phyloP scores from a whole-genome alignment of 2,797 vertebrate species.

The Acanthurus lineatus region DNA sequence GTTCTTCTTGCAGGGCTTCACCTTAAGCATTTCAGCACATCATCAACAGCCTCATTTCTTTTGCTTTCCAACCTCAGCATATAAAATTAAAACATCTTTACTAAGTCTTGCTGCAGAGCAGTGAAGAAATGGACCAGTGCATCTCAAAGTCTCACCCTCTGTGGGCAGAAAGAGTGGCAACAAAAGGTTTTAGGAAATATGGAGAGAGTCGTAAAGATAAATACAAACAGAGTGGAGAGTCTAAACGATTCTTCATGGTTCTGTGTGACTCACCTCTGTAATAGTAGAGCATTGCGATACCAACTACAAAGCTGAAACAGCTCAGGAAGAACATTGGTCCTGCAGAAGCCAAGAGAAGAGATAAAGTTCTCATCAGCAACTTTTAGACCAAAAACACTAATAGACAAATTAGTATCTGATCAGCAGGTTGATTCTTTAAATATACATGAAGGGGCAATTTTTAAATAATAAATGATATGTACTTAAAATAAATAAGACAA shows the following conservation, averaged over 20 bases:
- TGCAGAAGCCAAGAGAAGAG: slow-evolving; percentile 39
- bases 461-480: background rate
- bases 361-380: background rate
- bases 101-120: slow-evolving; percentile 67
- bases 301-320: slow-evolving; percentile 75
- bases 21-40: slow-evolving; percentile 15
- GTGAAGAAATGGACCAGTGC: slow-evolving; percentile 64
- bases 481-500: background rate
- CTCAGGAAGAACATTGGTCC: slow-evolving; percentile 79
- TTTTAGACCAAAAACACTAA: background rate
- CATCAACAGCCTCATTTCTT: slow-evolving; percentile 26
- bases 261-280: slow-evolving; percentile 71
- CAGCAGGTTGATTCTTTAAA: background rate
- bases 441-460: background rate
- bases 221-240: background rate
- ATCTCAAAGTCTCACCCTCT: slow-evolving; percentile 66
- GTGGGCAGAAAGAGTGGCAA: slow-evolving; percentile 40
- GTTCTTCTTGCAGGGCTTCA: slow-evolving; percentile 15
- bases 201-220: background rate
- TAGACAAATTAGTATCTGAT: background rate
- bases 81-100: slow-evolving; percentile 68
- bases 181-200: background rate
- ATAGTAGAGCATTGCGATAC: slow-evolving; percentile 77
- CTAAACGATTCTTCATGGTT: background rate
- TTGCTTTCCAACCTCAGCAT: slow-evolving; percentile 53